Conservation (phyloP, 2,888 invertebrate genomes). For the Andrena fulva region DNA sequence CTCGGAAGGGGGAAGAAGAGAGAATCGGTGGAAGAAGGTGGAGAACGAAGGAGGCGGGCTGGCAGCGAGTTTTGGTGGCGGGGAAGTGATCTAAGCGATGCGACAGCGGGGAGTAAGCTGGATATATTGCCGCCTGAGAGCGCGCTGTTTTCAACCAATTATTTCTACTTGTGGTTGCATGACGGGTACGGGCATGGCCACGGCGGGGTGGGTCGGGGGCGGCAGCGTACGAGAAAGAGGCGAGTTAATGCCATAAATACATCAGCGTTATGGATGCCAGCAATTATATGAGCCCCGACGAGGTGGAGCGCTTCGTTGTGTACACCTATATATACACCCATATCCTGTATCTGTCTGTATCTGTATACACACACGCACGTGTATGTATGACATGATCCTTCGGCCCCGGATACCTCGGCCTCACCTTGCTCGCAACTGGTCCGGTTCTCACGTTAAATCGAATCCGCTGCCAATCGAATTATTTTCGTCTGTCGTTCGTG, state of each 20-base stretch:
- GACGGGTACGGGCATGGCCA: slow-evolving; percentile 84
- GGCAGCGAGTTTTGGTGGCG: slow-evolving; percentile 78
- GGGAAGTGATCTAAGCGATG: slow-evolving; percentile 83
- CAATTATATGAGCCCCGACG: slow-evolving; percentile 84
- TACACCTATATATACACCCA: slow-evolving; percentile 42
- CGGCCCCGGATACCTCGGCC: slow-evolving; percentile 73
- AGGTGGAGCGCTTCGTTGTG: slow-evolving; percentile 79
- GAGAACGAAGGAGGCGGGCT: slow-evolving; percentile 67
- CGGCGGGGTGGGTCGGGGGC: slow-evolving; percentile 83
- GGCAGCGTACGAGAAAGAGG: slow-evolving; percentile 82
- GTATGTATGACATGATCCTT: slow-evolving; percentile 81
- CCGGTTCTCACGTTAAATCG: slow-evolving; percentile 81
- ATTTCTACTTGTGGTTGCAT: slow-evolving; percentile 86
- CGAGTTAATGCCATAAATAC: slow-evolving; percentile 85
- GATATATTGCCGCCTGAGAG: slow-evolving; percentile 83
- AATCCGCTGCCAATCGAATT: slow-evolving; percentile 77
- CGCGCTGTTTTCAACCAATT: slow-evolving; percentile 84
- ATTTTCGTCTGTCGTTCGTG: slow-evolving; percentile 71
- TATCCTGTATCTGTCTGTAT: slow-evolving; percentile 40
- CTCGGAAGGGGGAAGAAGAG: slow-evolving; percentile 49
- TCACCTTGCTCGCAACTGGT: slow-evolving; percentile 78
- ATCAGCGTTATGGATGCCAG: slow-evolving; percentile 85
- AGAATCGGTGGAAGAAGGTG: slow-evolving; percentile 63
- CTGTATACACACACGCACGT: slow-evolving; percentile 16
- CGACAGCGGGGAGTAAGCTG: slow-evolving; percentile 84